Base-by-base conservation (phyloP, 2,888 invertebrate species). In the Amphipoea oculea region DNA sequence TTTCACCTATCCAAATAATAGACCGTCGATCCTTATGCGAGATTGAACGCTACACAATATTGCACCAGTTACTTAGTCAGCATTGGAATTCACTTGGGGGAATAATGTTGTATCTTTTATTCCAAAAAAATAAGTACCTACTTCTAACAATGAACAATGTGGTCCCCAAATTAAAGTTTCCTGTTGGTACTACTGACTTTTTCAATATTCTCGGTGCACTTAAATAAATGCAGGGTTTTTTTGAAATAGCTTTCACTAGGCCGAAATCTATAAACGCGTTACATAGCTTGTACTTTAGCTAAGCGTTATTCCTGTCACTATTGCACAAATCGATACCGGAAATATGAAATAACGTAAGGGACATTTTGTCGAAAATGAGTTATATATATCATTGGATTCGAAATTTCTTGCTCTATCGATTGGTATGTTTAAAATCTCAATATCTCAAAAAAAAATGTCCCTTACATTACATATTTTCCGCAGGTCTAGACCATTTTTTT, bases 1-100 rank as follows among this genome's bases (percentile, higher is more conserved):
- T 89, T 90, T 88, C 88, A 91, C 89, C 91, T 91, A 88, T 87
- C 86, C 85, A 89, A 90, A 89, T 90, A 88, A 89, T 87, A 85
- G 74, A 66, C 87, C 79, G 83, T 85, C 80, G 82, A 78, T 82
- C 74, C 72, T 70, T 78, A 67, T n/a, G 12, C 63, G n/a, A 74
- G 72, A 77, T 81, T 81, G 45, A 36, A 42, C 36, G 29, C 45
- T 57, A 74, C 66, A 66, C 74, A 77, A 63, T 77, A 73, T 67
- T 72, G 57, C 62, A 66, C n/a, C 29, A 72, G 73, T 57, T 68
- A 69, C 67, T 48, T 80, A 57, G 65, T 54, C 74, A 73, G 82
- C 51, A 23, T 42, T 54, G n/a, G 1, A 67, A 67, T 48, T 62
- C 14, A 84, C 5, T 79, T 62, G 42, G 70, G 66, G 60, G 45